Conservation (phyloP, 2,113 vertebrate genomes). For the Martes martes region DNA sequence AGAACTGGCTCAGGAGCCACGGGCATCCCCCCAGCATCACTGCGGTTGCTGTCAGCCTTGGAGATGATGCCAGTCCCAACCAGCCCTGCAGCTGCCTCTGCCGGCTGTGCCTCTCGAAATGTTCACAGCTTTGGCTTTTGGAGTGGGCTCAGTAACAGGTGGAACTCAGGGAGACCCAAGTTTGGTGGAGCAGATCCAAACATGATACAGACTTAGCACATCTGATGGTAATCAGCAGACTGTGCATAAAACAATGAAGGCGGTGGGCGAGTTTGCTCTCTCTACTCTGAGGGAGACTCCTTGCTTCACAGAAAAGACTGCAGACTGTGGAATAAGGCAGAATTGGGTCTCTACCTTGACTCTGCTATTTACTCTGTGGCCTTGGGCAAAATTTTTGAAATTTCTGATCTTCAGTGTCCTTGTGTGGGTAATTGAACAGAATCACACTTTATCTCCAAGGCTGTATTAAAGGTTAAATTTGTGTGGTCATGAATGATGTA, state of each 20-base stretch:
- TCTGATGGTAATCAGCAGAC: neutral
- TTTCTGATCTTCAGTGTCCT: neutral
- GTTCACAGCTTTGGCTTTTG: neutral
- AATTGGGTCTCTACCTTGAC: neutral
- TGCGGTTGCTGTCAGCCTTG: neutral
- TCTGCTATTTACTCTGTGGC: neutral
- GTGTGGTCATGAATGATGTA: neutral
- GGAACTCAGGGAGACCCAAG: neutral
- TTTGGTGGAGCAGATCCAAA: neutral
- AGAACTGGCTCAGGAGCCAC: neutral
- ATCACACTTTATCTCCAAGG: neutral
- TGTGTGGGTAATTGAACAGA: neutral
- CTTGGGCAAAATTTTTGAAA: neutral
- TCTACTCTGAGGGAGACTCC: neutral
- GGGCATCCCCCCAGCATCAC: neutral
- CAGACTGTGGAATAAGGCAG: neutral
- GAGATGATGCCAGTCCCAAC: neutral
- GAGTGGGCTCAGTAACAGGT: neutral
- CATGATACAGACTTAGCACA: neutral
- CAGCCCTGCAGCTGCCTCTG: neutral
- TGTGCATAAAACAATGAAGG: neutral
- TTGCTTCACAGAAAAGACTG: neutral
- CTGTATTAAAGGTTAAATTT: neutral
- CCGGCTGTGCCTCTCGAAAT: neutral
- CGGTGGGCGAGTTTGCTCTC: neutral